Evolutionary conservation across 2,113 vertebrate species (phyloP).

Genomic region (Tragelaphus buxtoni): DNA sequence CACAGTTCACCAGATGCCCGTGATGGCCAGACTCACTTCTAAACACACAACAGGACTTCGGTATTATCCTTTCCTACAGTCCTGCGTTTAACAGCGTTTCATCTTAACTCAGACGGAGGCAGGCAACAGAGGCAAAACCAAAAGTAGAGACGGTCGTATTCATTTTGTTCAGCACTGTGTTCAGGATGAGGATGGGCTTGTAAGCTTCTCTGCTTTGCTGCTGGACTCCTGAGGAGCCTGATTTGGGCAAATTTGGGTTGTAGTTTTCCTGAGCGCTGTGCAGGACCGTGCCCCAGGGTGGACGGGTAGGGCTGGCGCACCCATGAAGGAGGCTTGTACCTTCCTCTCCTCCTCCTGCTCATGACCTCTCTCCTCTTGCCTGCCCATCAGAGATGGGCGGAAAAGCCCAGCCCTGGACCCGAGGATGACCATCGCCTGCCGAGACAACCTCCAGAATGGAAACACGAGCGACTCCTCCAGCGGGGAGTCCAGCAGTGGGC

Average conservation of each 20-base stretch:
- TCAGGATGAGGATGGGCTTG: not conserved
- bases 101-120: not conserved
- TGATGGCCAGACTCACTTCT: not conserved
- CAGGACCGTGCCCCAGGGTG: not conserved
- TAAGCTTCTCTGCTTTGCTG: not conserved
- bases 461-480: conserved; percentile 84
- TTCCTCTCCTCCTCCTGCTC: not conserved
- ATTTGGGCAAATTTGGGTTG: not conserved
- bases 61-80: not conserved
- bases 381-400: conserved; percentile 52
- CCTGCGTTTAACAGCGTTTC: not conserved
- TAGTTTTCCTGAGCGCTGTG: not conserved
- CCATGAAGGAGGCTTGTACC: not conserved
- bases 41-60: not conserved
- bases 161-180: not conserved
- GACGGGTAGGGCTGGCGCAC: not conserved
- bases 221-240: not conserved
- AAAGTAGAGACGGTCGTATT: too few species aligned
- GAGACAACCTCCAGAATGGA: conserved; percentile 68
- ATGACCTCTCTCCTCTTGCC: not conserved
- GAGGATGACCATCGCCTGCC: not conserved
- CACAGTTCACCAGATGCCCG: not conserved
- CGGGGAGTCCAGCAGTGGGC: conserved; percentile 75
- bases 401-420: conserved; percentile 8
- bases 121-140: not conserved